Evolutionary conservation across 2,797 vertebrate species (phyloP), one percentile per base, ranked within the genome.

Genomic region (Iguana delicatissima): DNA sequence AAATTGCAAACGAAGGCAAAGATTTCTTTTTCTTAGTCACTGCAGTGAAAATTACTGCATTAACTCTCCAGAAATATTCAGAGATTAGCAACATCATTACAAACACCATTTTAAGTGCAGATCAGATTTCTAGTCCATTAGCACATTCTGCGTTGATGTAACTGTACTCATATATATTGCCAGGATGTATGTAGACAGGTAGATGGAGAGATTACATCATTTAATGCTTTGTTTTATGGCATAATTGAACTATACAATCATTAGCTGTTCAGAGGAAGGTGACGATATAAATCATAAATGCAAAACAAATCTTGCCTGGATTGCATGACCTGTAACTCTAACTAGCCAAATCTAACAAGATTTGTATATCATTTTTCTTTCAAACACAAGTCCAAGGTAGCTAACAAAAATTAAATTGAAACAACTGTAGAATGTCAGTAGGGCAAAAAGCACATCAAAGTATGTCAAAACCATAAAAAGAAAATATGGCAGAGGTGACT

Each of bases 231-330:
- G 79, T 84, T 85, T 88, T 91, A 80, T 94, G 87, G 80, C 26
- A 80, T 93, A 95, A 95, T 92, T 94, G 94, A 95, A 90, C 64
- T 84, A 52, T 91, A 89, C 91, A 89, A 85, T 76, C 89, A 85
- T 55, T 91, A 90, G 80, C 89, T 89, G 20, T 82, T 74, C 57
- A 86, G 13, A 42, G 74, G 42, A 93, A 74, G 59, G 74, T 80
- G 86, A 79, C 38, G 86, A 84, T 93, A 86, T 73, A 93, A 92
- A 94, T 94, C 89, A 92, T 50, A 90, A 95, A 86, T 83, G 13
- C 62, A 59, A 14, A 90, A 67, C 83, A 82, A 62, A 59, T 57
- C 16, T 29, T 59, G 10, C 38, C 35, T 32, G 59, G 9, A 20
- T 50, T 73, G 26, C 22, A 35, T 32, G 18, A 73, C 32, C 12